Evolutionary conservation across 2,888 invertebrate genomes (phyloP), one percentile per base, ranked within the genome.

Genomic region (Netelia virgata): DNA sequence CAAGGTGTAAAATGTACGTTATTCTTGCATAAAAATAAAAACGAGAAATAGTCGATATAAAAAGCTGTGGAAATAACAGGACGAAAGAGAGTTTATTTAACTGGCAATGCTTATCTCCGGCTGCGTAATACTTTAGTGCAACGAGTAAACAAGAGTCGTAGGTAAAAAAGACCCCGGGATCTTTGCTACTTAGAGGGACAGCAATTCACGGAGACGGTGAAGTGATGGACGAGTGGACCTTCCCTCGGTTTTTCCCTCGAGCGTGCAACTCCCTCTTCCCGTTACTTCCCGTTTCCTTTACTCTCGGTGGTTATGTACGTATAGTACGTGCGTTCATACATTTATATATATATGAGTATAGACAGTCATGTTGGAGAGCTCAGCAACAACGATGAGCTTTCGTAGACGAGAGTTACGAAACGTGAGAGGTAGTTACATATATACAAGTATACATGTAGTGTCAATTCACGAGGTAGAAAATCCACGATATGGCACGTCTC

Each of bases 401-500:
- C 79, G 74, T 61, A 14, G 50, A 28, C 69, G 57, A 79, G 74
- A 41, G 50, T 79, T 43, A 36, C 43, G 68, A 61, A 68, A 59
- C 59, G 72, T 57, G 63, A 83, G 75, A 53, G 43, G 23, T 36
- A 14, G 57, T 43, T 63, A 53, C 36, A 50, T 28, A 43, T 57
- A 68, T 53, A n/a, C n/a, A n/a, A n/a, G 73, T 18, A 55, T 68
- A 82, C 74, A 74, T 47, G 57, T 8, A 55, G 20, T 36, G 61
- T 69, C 55, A 63, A 59, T 63, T 75, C 53, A 20, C 61, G 83
- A 79, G 79, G 55, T 70, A 41, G 59, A 75, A 69, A 83, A 74
- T 79, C 50, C 70, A 69, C 59, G 79, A 83, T 83, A 83, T 57
- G 83, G 83, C 83, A 83, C 83, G 83, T 79, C 83, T 75, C 83